A percentile compares a stretch with the other conserved stretches of the same genome.
These are phyloP conservation scores for Tychaedon coryphoeus DNA, from an alignment of 2,113 vertebrate genomes.

Conservation along the genomic window DNA sequence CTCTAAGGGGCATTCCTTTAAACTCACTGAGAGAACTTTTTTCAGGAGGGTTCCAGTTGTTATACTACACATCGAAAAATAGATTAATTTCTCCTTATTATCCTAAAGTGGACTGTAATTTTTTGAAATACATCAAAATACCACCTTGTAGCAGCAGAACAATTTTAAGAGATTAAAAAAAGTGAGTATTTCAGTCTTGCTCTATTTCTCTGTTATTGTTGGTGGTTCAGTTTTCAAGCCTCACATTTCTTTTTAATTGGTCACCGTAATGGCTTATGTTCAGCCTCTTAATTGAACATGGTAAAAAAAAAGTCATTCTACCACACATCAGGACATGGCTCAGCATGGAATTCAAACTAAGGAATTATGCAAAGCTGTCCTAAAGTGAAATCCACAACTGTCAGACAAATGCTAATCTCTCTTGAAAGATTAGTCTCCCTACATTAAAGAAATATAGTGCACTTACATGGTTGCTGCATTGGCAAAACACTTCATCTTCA, in stretches of 20 bases:
- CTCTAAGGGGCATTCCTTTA: background rate
- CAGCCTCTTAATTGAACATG: background rate
- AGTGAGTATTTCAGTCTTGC: background rate
- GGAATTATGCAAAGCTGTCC: background rate
- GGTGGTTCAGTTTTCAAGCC: slow-evolving; percentile 14
- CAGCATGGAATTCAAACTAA: background rate
- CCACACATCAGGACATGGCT: background rate
- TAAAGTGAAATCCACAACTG: background rate
- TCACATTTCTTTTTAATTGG: background rate
- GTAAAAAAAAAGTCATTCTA: background rate
- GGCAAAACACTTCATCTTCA: background rate
- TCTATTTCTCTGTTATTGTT: background rate
- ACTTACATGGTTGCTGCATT: background rate
- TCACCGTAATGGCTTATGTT: background rate
- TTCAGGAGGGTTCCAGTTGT: background rate
- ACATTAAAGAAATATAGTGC: background rate
- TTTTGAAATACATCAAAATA: background rate
- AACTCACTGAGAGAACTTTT: background rate
- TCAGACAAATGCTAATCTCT: background rate
- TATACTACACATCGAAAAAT: background rate
- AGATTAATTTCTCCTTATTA: background rate
- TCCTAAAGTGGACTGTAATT: background rate
- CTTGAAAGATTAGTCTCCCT: background rate
- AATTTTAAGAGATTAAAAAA: background rate
- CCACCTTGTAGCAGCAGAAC: background rate